A percentile compares a stretch with the other conserved stretches of the same genome.
Evolutionary conservation across 2,888 invertebrate genomes (phyloP).

Genomic region (Steinernema carpocapsae): DNA sequence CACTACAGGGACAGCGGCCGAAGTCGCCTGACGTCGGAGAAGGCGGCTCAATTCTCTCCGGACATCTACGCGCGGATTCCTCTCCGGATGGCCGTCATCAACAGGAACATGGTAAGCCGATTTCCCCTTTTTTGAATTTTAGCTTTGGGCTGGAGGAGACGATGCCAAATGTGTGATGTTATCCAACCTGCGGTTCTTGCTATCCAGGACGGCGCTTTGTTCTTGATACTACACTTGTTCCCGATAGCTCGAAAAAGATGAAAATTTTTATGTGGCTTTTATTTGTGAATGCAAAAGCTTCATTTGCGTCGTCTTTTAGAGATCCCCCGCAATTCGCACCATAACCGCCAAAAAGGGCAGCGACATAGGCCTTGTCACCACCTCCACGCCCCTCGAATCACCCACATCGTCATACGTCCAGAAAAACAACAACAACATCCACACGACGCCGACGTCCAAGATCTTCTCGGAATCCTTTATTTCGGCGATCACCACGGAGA

Average conservation of each 20-base stretch:
- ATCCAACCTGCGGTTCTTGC: too few relatives aligned
- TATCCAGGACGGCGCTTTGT: too few relatives aligned
- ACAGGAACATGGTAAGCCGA: conserved; percentile 7
- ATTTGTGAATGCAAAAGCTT: too few relatives aligned
- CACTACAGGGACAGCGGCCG: neutral
- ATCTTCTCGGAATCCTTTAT: conserved; percentile 6
- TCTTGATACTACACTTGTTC: too few relatives aligned
- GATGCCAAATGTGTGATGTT: too few relatives aligned
- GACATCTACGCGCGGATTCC: neutral
- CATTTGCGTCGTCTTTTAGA: neutral
- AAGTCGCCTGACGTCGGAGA: neutral
- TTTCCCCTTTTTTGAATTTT: too few relatives aligned
- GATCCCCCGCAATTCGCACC: neutral
- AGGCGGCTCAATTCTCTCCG: neutral
- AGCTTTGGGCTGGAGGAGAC: too few relatives aligned
- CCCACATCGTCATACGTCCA: neutral
- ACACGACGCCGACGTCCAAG: neutral
- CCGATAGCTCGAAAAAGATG: too few relatives aligned
- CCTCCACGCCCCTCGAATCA: conserved; percentile 4
- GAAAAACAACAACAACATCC: neutral
- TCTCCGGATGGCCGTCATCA: neutral
- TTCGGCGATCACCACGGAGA: neutral
- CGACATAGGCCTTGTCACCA: neutral
- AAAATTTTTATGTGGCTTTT: too few relatives aligned
- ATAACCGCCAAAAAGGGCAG: neutral